Evolutionary conservation across 2,888 invertebrate species (phyloP).

Genomic region (Ephialtes manifestator): DNA sequence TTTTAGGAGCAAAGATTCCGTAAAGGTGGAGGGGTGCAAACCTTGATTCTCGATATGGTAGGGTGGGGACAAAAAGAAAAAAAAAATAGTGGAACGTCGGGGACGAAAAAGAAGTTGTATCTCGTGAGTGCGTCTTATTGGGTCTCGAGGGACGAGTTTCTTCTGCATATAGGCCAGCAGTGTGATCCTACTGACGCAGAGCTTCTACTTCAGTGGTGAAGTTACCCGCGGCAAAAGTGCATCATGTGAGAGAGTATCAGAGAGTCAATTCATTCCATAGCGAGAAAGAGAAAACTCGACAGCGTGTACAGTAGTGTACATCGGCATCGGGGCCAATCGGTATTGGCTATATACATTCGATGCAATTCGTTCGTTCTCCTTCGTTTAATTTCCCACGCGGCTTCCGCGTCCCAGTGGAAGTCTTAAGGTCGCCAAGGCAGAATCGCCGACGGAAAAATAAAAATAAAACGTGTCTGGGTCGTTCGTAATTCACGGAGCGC

Average conservation of each 20-base stretch:
- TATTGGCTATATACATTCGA: not conserved
- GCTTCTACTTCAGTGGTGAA: slow-evolving; percentile 1
- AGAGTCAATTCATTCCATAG: slow-evolving; percentile 1
- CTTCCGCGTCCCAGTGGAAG: slow-evolving; percentile 19
- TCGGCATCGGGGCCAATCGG: slow-evolving; percentile 8
- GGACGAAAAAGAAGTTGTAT: not conserved
- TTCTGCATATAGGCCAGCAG: slow-evolving; percentile 24
- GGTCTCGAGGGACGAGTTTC: slow-evolving; percentile 24
- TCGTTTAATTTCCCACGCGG: slow-evolving; percentile 60
- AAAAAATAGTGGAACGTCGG: not conserved
- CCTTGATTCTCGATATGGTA: not conserved
- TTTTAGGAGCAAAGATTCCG: slow-evolving; percentile 34
- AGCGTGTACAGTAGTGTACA: not conserved
- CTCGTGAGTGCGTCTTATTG: slow-evolving; percentile 10
- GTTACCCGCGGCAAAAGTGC: slow-evolving; percentile 13
- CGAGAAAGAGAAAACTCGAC: slow-evolving; percentile 29
- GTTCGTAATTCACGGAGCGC: slow-evolving; percentile 62
- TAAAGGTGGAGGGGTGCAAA: not conserved
- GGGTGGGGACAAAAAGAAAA: not conserved
- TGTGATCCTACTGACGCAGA: not conserved
- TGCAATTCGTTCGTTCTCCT: slow-evolving; percentile 49
- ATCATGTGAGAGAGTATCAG: not conserved
- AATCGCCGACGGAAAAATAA: slow-evolving; percentile 43
- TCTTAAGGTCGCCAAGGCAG: slow-evolving; percentile 20
- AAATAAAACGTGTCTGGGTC: slow-evolving; percentile 44